Evolutionary conservation across 2,113 vertebrate species (phyloP).

Genomic region (Melierax canorus): DNA sequence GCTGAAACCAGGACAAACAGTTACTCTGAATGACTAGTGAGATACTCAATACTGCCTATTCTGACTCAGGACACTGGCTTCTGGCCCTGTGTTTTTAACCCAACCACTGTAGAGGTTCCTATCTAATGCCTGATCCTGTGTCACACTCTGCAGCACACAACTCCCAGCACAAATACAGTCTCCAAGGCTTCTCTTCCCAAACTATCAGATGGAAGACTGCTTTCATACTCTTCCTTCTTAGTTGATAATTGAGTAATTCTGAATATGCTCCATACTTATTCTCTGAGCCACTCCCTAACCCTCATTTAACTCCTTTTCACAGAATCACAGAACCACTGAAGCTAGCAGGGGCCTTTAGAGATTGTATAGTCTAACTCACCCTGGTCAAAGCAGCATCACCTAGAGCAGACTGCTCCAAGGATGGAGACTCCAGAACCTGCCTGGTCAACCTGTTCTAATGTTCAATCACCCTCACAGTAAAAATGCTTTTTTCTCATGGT

Average conservation of each 20-base stretch:
- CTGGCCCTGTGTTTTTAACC: neutral
- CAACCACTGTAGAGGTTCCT: fast-evolving
- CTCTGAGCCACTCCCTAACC: neutral
- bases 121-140: neutral
- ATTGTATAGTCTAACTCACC: neutral
- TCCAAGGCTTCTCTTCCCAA: neutral
- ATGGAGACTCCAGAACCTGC: neutral
- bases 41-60: neutral
- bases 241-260: neutral
- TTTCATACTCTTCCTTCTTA: neutral
- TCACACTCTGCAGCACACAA: neutral
- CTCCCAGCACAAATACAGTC: neutral
- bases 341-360: neutral
- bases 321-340: neutral
- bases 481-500: neutral
- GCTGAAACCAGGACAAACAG: neutral
- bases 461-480: neutral
- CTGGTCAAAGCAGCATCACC: neutral
- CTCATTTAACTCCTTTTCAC: neutral
- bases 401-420: neutral
- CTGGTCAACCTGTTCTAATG: neutral
- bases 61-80: neutral
- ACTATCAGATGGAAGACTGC: neutral
- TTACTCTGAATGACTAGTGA: neutral
- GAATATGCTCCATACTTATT: neutral